Conservation (phyloP, 2,113 vertebrate genomes). For the Motacilla alba region DNA sequence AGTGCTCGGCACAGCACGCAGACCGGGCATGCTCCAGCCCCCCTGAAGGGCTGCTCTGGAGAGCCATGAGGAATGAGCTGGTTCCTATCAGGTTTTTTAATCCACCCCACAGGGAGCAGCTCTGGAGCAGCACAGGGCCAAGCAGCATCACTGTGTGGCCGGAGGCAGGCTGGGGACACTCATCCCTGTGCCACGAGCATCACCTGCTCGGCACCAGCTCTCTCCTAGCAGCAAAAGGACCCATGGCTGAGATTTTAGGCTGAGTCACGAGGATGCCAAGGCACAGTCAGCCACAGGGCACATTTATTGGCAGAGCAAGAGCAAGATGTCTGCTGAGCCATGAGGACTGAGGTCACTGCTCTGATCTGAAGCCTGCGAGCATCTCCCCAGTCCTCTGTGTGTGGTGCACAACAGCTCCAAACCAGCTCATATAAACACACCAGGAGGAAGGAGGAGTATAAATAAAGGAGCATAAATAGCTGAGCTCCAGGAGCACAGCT, state of each 20-base stretch:
- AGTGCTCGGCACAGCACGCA: accelerated
- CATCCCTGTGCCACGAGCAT: background rate
- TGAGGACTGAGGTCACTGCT: background rate
- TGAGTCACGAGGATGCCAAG: background rate
- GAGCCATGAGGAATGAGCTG: background rate
- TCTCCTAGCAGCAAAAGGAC: background rate
- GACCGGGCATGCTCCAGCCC: background rate
- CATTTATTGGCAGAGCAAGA: background rate
- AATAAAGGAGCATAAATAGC: background rate
- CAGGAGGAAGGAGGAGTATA: background rate
- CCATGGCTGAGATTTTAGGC: background rate
- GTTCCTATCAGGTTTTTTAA: background rate
- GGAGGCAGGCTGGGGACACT: background rate
- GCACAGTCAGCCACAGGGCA: background rate
- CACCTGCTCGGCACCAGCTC: background rate
- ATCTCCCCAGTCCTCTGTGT: background rate
- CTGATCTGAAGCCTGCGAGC: background rate
- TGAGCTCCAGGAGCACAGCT: background rate
- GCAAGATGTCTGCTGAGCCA: accelerated
- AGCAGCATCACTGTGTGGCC: background rate
- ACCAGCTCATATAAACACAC: background rate
- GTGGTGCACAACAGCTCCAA: background rate
- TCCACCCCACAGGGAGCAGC: background rate
- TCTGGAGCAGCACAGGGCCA: background rate
- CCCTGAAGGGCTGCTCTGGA: background rate